phyloP scores from a whole-genome alignment of 2,888 invertebrate species.

The Thecophora atra region DNA sequence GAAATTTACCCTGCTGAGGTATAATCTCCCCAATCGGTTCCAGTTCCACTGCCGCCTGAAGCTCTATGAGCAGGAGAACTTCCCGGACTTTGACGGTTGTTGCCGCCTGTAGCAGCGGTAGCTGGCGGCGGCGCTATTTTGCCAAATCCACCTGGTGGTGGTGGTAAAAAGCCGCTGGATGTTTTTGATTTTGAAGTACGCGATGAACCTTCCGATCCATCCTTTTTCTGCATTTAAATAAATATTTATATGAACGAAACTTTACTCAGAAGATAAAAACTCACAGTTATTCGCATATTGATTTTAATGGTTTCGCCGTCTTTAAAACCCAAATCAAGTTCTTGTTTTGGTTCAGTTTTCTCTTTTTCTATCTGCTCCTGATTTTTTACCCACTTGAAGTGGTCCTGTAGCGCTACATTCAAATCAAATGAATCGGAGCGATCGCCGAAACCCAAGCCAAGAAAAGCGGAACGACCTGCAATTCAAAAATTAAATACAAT shows the following conservation, averaged over 20 bases:
- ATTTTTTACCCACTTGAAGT: slow-evolving; percentile 93
- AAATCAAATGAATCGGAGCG: slow-evolving; percentile 98
- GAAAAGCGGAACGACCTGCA: slow-evolving; percentile 85
- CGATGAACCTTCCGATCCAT: slow-evolving; percentile 77
- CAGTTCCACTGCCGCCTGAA: slow-evolving; percentile 65
- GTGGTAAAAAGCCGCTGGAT: slow-evolving; percentile 80
- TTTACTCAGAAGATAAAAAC: neutral
- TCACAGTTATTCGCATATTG: slow-evolving; percentile 96
- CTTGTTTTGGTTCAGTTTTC: slow-evolving; percentile 78
- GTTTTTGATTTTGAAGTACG: slow-evolving; percentile 74
- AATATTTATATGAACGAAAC: slow-evolving; percentile 24
- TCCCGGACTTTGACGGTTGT: slow-evolving; percentile 61
- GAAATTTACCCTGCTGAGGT: slow-evolving; percentile 72
- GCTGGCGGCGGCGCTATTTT: slow-evolving; percentile 82
- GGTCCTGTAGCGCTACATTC: slow-evolving; percentile 97
- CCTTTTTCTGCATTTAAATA: slow-evolving; percentile 77
- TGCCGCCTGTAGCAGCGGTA: slow-evolving; percentile 23
- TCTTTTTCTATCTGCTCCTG: slow-evolving; percentile 83
- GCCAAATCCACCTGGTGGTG: slow-evolving; percentile 76
- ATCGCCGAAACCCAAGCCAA: slow-evolving; percentile 97
- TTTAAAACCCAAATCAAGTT: slow-evolving; percentile 96
- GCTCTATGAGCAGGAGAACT: slow-evolving; percentile 80
- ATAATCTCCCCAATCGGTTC: slow-evolving; percentile 82
- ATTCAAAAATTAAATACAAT: slow-evolving; percentile 25
- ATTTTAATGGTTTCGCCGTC: slow-evolving; percentile 99